Percentiles rank a stretch among this genome's conserved stretches.
phyloP scores from a whole-genome alignment of 2,888 invertebrate species.

The Eristalis intricaria region DNA sequence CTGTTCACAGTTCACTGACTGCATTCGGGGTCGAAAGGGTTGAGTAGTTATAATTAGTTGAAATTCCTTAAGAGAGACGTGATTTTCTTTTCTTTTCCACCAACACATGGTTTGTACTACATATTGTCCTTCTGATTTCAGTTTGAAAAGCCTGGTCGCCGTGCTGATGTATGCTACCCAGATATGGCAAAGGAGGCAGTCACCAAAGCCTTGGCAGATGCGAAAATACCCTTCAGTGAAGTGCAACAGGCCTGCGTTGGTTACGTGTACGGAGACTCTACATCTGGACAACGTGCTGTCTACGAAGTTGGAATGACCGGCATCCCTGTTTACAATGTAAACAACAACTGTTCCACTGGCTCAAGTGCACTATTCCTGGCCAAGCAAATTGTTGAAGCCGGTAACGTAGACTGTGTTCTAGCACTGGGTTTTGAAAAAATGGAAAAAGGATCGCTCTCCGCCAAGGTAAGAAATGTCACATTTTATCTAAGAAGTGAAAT shows the following conservation, averaged over 20 bases:
- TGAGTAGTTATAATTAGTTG: no score
- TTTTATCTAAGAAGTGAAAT: background rate
- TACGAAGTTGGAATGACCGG: slow-evolving; percentile 98
- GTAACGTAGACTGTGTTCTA: slow-evolving; percentile 92
- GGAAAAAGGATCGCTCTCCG: slow-evolving; percentile 93
- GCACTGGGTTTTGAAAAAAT: slow-evolving; percentile 99
- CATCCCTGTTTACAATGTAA: slow-evolving; percentile 98
- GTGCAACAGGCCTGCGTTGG: slow-evolving; percentile 95
- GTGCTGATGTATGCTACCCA: slow-evolving; percentile 94
- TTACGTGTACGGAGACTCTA: slow-evolving; percentile 97
- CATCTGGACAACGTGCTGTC: slow-evolving; percentile 96
- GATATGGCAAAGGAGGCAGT: slow-evolving; percentile 97
- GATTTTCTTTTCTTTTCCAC: background rate
- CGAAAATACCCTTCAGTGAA: slow-evolving; percentile 87
- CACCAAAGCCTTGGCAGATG: slow-evolving; percentile 92
- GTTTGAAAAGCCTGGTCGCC: slow-evolving; percentile 96
- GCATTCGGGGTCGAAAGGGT: no score
- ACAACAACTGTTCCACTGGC: slow-evolving; percentile 99
- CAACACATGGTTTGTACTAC: background rate
- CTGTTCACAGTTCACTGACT: no score
- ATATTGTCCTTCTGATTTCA: slow-evolving; percentile 76
- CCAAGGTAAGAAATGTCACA: slow-evolving; percentile 83
- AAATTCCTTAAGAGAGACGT: background rate
- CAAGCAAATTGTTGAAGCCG: slow-evolving; percentile 95
- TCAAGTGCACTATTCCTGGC: slow-evolving; percentile 95